Conservation (phyloP, 2,797 vertebrate species). For the Fistularia commersonii region DNA sequence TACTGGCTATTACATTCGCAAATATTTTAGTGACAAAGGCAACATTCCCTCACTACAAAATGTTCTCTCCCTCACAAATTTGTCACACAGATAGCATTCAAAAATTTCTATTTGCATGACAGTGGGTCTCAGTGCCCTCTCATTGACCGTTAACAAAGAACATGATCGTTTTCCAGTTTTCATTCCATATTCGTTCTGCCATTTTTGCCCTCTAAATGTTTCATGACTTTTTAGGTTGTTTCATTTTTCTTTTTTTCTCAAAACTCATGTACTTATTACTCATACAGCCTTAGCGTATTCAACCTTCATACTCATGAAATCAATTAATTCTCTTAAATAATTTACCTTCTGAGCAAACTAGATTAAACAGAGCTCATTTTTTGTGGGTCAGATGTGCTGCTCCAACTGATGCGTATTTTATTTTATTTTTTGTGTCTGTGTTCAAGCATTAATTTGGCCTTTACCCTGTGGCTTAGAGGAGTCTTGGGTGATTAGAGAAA, state of each 20-base stretch:
- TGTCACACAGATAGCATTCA: conserved; percentile 9
- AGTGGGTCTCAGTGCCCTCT: conserved; percentile 26
- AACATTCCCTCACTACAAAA: too few relatives aligned
- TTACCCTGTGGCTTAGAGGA: conserved; percentile 61
- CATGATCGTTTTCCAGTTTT: conserved; percentile 53
- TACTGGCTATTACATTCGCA: conserved; percentile 18
- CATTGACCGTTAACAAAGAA: neutral
- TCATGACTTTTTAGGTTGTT: conserved; percentile 82
- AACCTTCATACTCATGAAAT: conserved; percentile 79
- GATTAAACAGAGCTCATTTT: conserved; percentile 73
- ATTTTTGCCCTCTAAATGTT: conserved; percentile 77
- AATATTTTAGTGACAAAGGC: neutral
- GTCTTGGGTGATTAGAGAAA: conserved; percentile 77
- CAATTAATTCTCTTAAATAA: conserved; percentile 85
- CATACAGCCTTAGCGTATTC: conserved; percentile 72
- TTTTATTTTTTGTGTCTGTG: conserved; percentile 35
- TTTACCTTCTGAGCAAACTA: conserved; percentile 76
- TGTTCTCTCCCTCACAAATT: conserved; percentile 1
- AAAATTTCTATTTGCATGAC: conserved; percentile 63
- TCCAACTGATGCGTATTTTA: conserved; percentile 63
- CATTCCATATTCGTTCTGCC: conserved; percentile 62
- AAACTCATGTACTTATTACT: conserved; percentile 76
- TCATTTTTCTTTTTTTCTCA: conserved; percentile 47
- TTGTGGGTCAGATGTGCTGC: conserved; percentile 59
- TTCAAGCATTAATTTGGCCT: conserved; percentile 69